phyloP scores from a whole-genome alignment of 92 coral and sea anemone genomes.

The Paramuricea clavata region DNA sequence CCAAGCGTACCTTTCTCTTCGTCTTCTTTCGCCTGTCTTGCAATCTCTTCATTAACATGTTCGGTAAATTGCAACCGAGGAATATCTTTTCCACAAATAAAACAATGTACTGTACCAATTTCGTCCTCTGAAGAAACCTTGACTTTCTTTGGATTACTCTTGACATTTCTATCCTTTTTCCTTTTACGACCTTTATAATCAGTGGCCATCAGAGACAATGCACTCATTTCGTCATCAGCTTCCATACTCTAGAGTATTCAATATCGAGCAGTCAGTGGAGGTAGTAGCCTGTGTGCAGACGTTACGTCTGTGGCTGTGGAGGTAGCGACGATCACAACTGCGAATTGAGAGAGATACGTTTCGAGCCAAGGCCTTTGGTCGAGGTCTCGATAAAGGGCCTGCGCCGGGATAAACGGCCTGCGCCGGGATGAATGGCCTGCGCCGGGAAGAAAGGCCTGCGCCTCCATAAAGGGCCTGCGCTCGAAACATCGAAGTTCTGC shows the following conservation, averaged over 20 bases:
- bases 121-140: not conserved
- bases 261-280: not conserved
- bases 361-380: too few species aligned
- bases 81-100: not conserved
- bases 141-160: not conserved
- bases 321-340: too few species aligned
- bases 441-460: too few species aligned
- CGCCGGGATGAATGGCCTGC: too few species aligned
- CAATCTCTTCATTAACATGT: conserved; percentile 17
- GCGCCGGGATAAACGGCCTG: too few species aligned
- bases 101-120: not conserved
- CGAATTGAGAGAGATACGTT: too few species aligned
- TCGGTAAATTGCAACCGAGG: not conserved
- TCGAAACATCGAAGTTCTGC: too few species aligned
- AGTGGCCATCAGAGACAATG: not conserved
- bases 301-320: too few species aligned
- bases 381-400: too few species aligned
- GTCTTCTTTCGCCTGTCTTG: not conserved
- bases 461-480: too few species aligned
- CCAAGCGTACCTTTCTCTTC: not conserved
- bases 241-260: not conserved
- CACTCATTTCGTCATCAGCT: not conserved
- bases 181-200: conserved; percentile 26
- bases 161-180: not conserved
- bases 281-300: too few species aligned